A percentile compares a stretch with the other conserved stretches of the same genome.
phyloP scores from a whole-genome alignment of 2,113 vertebrate species.

The Embiotoca jacksoni region DNA sequence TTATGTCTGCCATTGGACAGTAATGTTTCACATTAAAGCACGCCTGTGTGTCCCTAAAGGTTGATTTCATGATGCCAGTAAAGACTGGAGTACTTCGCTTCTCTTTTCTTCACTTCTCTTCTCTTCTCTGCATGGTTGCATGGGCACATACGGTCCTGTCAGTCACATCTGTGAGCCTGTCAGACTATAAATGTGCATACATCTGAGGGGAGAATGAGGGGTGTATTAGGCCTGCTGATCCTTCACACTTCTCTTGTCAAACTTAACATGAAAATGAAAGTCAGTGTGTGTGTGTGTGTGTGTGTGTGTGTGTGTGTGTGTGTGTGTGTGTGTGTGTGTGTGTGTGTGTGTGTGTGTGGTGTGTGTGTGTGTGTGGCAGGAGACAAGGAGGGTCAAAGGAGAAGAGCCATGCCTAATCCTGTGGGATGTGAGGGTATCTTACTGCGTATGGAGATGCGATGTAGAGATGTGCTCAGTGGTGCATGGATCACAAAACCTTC shows the following conservation, averaged over 20 bases:
- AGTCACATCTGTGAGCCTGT: conserved; percentile 80
- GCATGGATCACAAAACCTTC: conserved; percentile 80
- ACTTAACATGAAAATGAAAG: conserved; percentile 80
- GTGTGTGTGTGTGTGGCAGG: conserved; percentile 1
- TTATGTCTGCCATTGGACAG: conserved; percentile 51
- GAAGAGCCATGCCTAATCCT: conserved; percentile 82
- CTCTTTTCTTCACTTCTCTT: conserved; percentile 12
- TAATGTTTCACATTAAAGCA: conserved; percentile 34
- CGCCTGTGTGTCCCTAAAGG: conserved; percentile 17
- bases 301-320: conserved; percentile 19
- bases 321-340: conserved; percentile 15
- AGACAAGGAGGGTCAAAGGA: conserved; percentile 75
- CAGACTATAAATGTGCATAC: conserved; percentile 72
- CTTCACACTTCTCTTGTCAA: conserved; percentile 82
- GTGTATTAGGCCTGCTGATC: conserved; percentile 79
- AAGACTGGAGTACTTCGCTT: conserved; percentile 6
- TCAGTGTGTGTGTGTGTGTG: conserved; percentile 42
- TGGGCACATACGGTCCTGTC: conserved; percentile 77
- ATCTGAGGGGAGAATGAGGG: conserved; percentile 61
- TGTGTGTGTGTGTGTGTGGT: conserved; percentile 15
- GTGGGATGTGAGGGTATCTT: conserved; percentile 82
- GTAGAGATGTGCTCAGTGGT: conserved; percentile 80
- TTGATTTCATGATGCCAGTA: conserved; percentile 35
- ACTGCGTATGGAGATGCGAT: conserved; percentile 79
- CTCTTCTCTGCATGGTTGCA: conserved; percentile 65